Evolutionary conservation across 2,888 invertebrate species (phyloP), one percentile per base, ranked within the genome.

Genomic region (Lepidocyrtinus sp.): DNA sequence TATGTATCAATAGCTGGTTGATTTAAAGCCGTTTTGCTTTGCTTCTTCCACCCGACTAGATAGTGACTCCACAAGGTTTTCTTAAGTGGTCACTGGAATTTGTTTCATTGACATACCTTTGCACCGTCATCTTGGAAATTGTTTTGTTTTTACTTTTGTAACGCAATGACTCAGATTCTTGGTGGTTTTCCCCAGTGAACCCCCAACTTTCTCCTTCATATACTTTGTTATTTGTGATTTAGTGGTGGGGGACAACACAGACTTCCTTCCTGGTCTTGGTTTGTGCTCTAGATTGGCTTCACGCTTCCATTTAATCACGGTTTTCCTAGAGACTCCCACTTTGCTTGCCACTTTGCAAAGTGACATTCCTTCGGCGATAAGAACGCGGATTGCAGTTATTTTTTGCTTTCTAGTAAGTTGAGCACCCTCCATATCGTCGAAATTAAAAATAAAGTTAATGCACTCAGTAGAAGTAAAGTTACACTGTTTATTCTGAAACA

Each of bases 201-300:
- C 24, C 1, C 65, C 65, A 65, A 9, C 27, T 27, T 65, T 65
- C 27, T 65, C 65, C 5, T 24, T 24, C 24, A 65, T 17, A 65
- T 65, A 27, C 19, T n/a, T 15, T 3, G 22, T 65, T 1, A 65
- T 65, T 27, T 65, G 65, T 27, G 65, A 65, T 17, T 65, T 65
- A 0, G 36, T 24, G 15, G 24, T 24, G 9, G 65, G 65, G 9
- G 65, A 65, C 26, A 65, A 12, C 17, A 24, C 24, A 1, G n/a
- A 9, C 36, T 27, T 27, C 5, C 26, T 27, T 65, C 36, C 36
- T 5, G 65, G 9, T 12, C 36, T 9, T 1, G 27, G 65, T 65
- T 65, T 65, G 65, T 65, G 27, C 36, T 27, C 5, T 17, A 65
- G 17, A 5, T 27, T 1, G 1, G 22, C 65, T 27, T 26, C 1